Percentiles rank a stretch among this genome's conserved stretches.
Evolutionary conservation across 2,113 vertebrate species (phyloP).

Genomic region (Ancistrus triradiatus): DNA sequence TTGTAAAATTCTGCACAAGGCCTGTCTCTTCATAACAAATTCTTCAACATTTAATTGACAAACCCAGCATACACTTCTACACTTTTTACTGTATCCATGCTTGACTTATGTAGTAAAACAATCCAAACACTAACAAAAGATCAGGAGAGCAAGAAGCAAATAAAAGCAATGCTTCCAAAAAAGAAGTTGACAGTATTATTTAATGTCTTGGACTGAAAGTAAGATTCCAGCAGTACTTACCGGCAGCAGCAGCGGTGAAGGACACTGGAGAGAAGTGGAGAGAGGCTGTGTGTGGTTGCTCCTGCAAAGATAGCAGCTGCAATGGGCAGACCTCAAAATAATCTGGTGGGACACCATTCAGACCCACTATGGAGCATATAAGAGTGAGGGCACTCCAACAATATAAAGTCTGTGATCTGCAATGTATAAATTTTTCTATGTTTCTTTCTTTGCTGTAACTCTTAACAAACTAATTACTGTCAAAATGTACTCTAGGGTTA

Average conservation of each 20-base stretch:
- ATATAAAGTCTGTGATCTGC: background rate
- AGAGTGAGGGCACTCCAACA: constrained; percentile 1
- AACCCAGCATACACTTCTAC: background rate
- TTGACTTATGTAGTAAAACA: background rate
- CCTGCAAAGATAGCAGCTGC: constrained; percentile 67
- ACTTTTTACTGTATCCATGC: background rate
- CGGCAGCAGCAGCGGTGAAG: constrained; percentile 55
- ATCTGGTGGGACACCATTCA: constrained; percentile 51
- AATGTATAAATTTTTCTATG: background rate
- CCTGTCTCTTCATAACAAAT: background rate
- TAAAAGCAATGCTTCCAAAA: constrained; percentile 11
- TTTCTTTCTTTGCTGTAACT: background rate
- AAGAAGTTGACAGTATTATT: background rate
- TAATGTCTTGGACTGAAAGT: background rate
- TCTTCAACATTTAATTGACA: background rate
- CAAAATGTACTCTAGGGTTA: too few relatives aligned
- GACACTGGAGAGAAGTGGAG: constrained; percentile 56
- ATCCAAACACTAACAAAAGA: background rate
- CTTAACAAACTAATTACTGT: too few relatives aligned
- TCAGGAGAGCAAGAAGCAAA: background rate
- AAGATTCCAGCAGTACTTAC: constrained; percentile 62
- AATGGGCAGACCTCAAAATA: constrained; percentile 74
- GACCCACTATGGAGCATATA: constrained; percentile 42
- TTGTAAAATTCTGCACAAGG: background rate
- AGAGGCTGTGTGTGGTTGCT: constrained; percentile 52